Conservation (phyloP, 2,113 vertebrate genomes). For the Oceanites oceanicus region DNA sequence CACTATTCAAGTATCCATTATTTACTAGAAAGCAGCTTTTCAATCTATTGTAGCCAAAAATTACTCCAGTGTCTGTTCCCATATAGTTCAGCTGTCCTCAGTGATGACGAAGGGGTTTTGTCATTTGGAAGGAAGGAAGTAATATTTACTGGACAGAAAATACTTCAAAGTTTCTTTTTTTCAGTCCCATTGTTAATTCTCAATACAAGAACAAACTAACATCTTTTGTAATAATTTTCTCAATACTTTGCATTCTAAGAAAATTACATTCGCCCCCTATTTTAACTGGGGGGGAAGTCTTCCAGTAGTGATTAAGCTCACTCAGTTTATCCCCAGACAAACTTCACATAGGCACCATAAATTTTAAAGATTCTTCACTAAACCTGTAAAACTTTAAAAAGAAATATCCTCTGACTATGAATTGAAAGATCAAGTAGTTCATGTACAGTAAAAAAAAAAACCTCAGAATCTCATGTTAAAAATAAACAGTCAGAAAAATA, state of each 20-base stretch:
- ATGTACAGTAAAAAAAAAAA: fast-evolving
- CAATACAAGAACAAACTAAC: not conserved
- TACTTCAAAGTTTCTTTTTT: not conserved
- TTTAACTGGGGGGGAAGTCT: fast-evolving
- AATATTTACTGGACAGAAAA: not conserved
- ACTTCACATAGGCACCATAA: not conserved
- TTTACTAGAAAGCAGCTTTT: not conserved
- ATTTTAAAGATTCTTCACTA: not conserved
- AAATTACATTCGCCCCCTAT: not conserved
- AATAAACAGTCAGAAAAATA: not conserved
- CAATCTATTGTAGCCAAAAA: not conserved
- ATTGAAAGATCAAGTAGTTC: not conserved
- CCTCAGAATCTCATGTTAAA: not conserved
- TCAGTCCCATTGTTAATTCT: not conserved
- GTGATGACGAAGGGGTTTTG: not conserved
- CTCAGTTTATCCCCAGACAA: not conserved
- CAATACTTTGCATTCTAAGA: not conserved
- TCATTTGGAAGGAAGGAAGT: not conserved
- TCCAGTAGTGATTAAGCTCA: not conserved
- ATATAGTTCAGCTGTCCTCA: not conserved
- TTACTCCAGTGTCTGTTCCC: not conserved
- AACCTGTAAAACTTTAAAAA: not conserved
- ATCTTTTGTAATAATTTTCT: not conserved
- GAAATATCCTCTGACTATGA: not conserved
- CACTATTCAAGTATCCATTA: not conserved